phyloP scores from a whole-genome alignment of 2,797 vertebrate species.

The Apogon hyalosoma region DNA sequence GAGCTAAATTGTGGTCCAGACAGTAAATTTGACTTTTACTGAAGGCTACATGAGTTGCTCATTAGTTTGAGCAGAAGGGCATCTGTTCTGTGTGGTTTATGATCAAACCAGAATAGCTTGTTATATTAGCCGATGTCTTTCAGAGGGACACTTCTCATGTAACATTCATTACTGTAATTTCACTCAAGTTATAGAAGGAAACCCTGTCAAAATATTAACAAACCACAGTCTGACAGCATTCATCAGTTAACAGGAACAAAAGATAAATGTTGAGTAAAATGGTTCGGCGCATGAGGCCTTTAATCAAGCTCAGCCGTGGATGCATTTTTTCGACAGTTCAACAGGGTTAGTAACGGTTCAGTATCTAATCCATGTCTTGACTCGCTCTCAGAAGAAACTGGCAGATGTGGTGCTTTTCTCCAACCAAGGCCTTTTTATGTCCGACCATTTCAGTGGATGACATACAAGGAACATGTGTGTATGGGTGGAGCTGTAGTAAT shows the following conservation, averaged over 20 bases:
- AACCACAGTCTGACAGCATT: slow-evolving; percentile 10
- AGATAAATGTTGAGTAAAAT: neutral
- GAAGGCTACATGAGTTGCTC: slow-evolving; percentile 14
- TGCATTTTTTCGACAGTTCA: slow-evolving; percentile 14
- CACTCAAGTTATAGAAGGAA: slow-evolving; percentile 3
- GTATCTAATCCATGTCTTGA: slow-evolving; percentile 2
- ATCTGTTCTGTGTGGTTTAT: slow-evolving; percentile 35
- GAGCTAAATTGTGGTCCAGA: slow-evolving; percentile 4
- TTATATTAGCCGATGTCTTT: slow-evolving; percentile 3
- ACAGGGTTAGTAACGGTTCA: neutral
- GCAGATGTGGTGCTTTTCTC: slow-evolving; percentile 31
- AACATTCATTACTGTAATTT: slow-evolving; percentile 6
- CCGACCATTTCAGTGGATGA: slow-evolving; percentile 25
- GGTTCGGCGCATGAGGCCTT: slow-evolving; percentile 3
- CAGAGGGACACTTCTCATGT: neutral
- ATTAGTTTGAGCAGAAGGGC: slow-evolving; percentile 24
- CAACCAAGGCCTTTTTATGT: slow-evolving; percentile 31
- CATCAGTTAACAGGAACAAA: slow-evolving; percentile 3
- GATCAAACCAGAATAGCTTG: slow-evolving; percentile 27
- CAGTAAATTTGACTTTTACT: neutral
- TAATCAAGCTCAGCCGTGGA: neutral
- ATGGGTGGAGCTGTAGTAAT: slow-evolving; percentile 66
- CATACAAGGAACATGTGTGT: slow-evolving; percentile 45
- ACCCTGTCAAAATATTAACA: slow-evolving; percentile 51
- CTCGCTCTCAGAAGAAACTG: slow-evolving; percentile 14